Percentiles rank a stretch among this genome's conserved stretches.
Conservation (phyloP, 1,140 invertebrate genomes). For the Rhyzopertha dominica region DNA sequence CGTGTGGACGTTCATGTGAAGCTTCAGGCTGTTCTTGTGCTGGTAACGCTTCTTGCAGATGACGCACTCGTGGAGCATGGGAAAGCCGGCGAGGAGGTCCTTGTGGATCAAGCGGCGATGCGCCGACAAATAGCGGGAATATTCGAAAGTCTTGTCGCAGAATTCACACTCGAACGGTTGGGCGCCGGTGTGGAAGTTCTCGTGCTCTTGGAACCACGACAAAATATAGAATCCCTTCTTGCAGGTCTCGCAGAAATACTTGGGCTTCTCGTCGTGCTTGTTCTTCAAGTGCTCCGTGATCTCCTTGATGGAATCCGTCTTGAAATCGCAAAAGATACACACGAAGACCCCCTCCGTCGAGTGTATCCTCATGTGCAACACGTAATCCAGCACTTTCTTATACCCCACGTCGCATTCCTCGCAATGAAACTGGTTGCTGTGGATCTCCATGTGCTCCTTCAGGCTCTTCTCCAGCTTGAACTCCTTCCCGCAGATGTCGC, state of each 20-base stretch:
- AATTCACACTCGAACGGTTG: slow-evolving; percentile 74
- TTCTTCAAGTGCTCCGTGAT: slow-evolving; percentile 33
- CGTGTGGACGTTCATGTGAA: slow-evolving; percentile 43
- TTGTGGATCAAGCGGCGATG: slow-evolving; percentile 31
- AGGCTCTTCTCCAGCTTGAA: slow-evolving; percentile 60
- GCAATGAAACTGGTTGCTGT: slow-evolving; percentile 40
- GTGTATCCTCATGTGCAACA: slow-evolving; percentile 42
- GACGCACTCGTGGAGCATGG: slow-evolving; percentile 39
- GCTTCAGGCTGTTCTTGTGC: slow-evolving; percentile 40
- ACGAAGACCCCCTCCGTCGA: slow-evolving; percentile 46
- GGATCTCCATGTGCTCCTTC: slow-evolving; percentile 53
- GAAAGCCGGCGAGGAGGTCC: too few species aligned
- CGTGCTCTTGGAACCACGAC: slow-evolving; percentile 40
- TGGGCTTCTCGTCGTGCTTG: slow-evolving; percentile 30
- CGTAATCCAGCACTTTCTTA: slow-evolving; percentile 33
- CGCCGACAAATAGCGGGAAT: slow-evolving; percentile 38
- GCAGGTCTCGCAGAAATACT: slow-evolving; percentile 39
- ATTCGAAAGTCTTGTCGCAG: slow-evolving; percentile 61
- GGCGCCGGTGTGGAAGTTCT: slow-evolving; percentile 59
- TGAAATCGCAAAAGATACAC: slow-evolving; percentile 49
- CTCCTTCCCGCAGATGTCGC: slow-evolving; percentile 57
- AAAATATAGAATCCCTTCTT: slow-evolving; percentile 40
- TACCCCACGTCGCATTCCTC: slow-evolving; percentile 29
- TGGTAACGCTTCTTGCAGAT: slow-evolving; percentile 42
- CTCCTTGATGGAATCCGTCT: slow-evolving; percentile 30